Evolutionary conservation across 2,888 invertebrate species (phyloP).

Genomic region (Conistra vaccinii): DNA sequence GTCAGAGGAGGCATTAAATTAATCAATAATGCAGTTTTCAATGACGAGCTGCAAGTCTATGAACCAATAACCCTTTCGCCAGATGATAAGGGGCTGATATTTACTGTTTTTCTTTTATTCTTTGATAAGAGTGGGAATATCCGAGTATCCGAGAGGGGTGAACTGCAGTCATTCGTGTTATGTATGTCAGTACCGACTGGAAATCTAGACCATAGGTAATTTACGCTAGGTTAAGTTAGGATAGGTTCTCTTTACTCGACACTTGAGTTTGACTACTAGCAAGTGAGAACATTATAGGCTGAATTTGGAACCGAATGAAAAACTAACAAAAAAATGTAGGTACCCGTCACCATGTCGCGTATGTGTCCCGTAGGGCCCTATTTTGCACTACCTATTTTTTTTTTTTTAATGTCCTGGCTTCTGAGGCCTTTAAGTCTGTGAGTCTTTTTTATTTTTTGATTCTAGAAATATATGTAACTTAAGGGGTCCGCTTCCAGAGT

Average conservation of each 20-base stretch:
- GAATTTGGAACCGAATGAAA: not conserved
- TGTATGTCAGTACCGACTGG: not conserved
- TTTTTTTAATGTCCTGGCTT: no score
- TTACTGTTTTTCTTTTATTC: constrained; percentile 44
- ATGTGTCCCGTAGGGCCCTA: not conserved
- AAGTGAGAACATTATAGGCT: not conserved
- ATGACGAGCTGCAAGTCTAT: constrained; percentile 36
- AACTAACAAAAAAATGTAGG: not conserved
- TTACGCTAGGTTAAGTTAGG: not conserved
- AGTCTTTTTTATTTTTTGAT: no score
- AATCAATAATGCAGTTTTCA: constrained; percentile 36
- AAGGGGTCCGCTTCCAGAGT: not conserved
- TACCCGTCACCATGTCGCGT: not conserved
- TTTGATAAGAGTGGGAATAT: constrained; percentile 36
- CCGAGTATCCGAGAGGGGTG: constrained; percentile 2
- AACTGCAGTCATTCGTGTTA: not conserved
- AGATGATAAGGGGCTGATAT: constrained; percentile 41
- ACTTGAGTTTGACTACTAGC: not conserved
- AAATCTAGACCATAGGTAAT: not conserved
- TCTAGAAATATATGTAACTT: no score
- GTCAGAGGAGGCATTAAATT: constrained; percentile 11
- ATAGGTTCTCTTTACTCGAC: not conserved
- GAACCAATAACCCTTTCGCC: constrained; percentile 50
- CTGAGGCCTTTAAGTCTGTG: no score
- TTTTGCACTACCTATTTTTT: not conserved